Percentiles rank a stretch among this genome's conserved stretches.
Evolutionary conservation across 2,113 vertebrate species (phyloP).

Genomic region (Salvelinus fontinalis): DNA sequence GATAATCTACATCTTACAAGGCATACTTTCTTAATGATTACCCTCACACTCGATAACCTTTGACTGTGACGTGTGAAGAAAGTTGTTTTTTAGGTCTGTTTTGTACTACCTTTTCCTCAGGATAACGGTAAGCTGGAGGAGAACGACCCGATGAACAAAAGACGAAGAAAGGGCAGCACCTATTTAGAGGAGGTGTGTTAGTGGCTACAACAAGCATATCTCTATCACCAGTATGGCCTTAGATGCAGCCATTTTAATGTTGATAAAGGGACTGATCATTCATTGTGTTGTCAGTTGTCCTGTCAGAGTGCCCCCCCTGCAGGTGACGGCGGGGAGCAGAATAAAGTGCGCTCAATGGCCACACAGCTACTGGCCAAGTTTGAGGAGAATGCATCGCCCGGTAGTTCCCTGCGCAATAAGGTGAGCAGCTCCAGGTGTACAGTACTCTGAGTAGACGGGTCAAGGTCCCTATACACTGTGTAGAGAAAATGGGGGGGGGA

Average conservation of each 20-base stretch:
- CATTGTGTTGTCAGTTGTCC: constrained; percentile 61
- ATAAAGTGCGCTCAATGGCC: constrained; percentile 94
- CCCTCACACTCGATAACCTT: not conserved
- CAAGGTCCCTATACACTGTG: not conserved
- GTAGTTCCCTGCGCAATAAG: constrained; percentile 70
- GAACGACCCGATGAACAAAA: constrained; percentile 81
- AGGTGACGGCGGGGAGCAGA: constrained; percentile 78
- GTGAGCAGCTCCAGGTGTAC: constrained; percentile 63
- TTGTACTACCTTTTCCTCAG: constrained; percentile 33
- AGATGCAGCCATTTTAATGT: not conserved
- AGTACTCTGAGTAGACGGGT: no score
- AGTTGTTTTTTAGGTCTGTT: not conserved
- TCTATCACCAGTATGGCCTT: not conserved
- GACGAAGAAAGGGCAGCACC: constrained; percentile 78
- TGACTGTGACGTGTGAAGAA: not conserved
- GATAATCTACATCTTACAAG: no score
- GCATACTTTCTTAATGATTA: not conserved
- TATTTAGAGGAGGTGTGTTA: constrained; percentile 82
- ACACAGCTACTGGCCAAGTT: constrained; percentile 93
- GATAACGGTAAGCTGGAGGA: constrained; percentile 82
- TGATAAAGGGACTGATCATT: not conserved
- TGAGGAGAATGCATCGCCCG: constrained; percentile 81
- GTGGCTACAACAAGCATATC: no score
- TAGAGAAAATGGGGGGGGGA: not conserved
- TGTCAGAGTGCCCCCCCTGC: constrained; percentile 68